These are phyloP conservation scores for Nothobranchius kuhntae DNA, from an alignment of 2,113 vertebrate species.

Conservation along the genomic window DNA sequence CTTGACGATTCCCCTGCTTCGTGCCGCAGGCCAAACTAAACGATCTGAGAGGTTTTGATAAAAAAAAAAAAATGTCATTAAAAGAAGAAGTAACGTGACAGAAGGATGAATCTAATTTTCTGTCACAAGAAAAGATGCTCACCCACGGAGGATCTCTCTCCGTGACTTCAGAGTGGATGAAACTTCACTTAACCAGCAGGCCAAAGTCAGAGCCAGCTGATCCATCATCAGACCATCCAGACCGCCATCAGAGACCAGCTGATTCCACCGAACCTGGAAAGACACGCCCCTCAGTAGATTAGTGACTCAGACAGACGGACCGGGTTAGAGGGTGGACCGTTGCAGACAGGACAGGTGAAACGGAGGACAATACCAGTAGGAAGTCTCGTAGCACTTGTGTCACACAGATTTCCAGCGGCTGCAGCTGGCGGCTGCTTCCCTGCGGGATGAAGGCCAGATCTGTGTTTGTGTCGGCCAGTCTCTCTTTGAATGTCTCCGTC, in stretches of 20 bases:
- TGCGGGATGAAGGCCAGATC: conserved; percentile 81
- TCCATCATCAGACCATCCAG: conserved; percentile 75
- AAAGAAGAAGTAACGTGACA: neutral
- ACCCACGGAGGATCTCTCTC: conserved; percentile 78
- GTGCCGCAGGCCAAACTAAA: conserved; percentile 81
- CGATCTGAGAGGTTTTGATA: conserved; percentile 62
- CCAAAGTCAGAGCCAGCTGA: conserved; percentile 76
- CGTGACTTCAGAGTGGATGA: conserved; percentile 75
- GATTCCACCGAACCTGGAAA: conserved; percentile 84
- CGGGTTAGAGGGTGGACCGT: neutral
- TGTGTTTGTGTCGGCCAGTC: conserved; percentile 71
- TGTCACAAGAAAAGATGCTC: neutral
- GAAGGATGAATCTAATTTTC: no score
- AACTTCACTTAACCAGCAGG: conserved; percentile 88
- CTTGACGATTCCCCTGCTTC: conserved; percentile 68
- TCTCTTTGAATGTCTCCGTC: conserved; percentile 72
- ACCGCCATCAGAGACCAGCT: conserved; percentile 66
- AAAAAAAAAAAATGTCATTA: neutral
- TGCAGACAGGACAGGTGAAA: neutral
- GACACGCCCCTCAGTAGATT: neutral
- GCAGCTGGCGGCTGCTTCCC: conserved; percentile 84
- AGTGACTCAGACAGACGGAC: neutral
- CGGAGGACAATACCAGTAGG: conserved; percentile 69
- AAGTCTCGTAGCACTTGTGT: conserved; percentile 85
- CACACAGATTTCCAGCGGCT: conserved; percentile 88